These are phyloP conservation scores for Branchipolynoe longqiensis DNA, from an alignment of 2,888 invertebrate genomes.

Conservation along the genomic window DNA sequence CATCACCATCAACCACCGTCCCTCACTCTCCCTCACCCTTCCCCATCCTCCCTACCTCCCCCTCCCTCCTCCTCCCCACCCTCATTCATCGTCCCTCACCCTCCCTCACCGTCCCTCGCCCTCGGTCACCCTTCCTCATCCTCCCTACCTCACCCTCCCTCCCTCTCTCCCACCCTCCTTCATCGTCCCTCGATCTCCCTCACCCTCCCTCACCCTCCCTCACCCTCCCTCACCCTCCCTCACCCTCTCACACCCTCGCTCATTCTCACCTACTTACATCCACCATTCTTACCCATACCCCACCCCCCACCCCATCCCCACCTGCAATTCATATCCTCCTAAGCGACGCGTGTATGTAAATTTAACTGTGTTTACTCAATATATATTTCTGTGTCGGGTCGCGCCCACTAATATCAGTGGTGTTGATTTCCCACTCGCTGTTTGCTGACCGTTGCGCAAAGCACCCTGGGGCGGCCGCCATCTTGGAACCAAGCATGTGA, in stretches of 20 bases:
- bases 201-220: background rate
- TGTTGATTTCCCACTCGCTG: background rate
- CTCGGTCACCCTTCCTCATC: background rate
- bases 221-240: background rate
- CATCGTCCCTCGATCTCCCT: too few species aligned
- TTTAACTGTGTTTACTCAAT: slow-evolving; percentile 28
- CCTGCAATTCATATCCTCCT: too few species aligned
- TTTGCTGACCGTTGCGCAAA: slow-evolving; percentile 18
- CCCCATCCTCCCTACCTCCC: background rate
- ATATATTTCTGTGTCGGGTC: slow-evolving; percentile 1
- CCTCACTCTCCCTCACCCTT: slow-evolving; percentile 6
- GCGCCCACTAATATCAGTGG: slow-evolving; percentile 9
- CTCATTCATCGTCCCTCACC: background rate
- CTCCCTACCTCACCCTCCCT: background rate
- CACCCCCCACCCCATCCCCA: background rate
- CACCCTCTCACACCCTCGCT: slow-evolving; percentile 6
- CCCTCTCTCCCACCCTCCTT: background rate
- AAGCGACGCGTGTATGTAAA: slow-evolving; percentile 34
- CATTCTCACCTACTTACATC: too few species aligned
- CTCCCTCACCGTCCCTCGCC: background rate
- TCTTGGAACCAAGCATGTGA: slow-evolving; percentile 24
- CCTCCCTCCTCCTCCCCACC: background rate
- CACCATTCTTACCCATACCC: too few species aligned
- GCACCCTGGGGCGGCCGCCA: slow-evolving; percentile 15
- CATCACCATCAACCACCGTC: too few species aligned